Evolutionary conservation across 1,140 invertebrate species (phyloP).

Genomic region (Anagrus nilaparvatae): DNA sequence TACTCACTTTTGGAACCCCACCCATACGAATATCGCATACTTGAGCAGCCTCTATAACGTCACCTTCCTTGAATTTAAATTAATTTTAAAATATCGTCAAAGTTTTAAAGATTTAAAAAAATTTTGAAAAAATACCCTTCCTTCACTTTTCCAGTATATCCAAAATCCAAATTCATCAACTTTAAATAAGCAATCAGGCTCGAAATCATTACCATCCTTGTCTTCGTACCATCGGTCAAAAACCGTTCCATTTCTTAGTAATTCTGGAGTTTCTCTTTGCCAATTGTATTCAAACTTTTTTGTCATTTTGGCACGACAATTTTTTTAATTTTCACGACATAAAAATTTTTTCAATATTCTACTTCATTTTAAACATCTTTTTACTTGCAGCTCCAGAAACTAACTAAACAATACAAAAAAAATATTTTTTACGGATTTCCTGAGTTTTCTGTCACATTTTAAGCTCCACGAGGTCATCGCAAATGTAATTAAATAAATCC

Average conservation of each 20-base stretch:
- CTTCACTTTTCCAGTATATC: slow-evolving; percentile 97
- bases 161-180: slow-evolving; percentile 99
- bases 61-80: slow-evolving; percentile 74
- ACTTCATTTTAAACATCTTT: too few relatives aligned
- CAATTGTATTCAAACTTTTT: slow-evolving; percentile 99
- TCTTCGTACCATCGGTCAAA: slow-evolving; percentile 98
- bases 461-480: too few relatives aligned
- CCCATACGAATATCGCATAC: slow-evolving; percentile 91
- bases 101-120: neutral
- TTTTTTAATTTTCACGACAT: neutral
- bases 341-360: neutral
- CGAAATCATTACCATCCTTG: slow-evolving; percentile 78
- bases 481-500: too few relatives aligned
- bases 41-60: slow-evolving; percentile 92
- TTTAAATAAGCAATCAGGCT: slow-evolving; percentile 81
- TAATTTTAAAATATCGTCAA: slow-evolving; percentile 6
- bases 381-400: too few relatives aligned
- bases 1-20: slow-evolving; percentile 69
- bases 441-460: too few relatives aligned
- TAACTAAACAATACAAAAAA: too few relatives aligned
- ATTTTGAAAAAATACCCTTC: slow-evolving; percentile 68
- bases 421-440: too few relatives aligned
- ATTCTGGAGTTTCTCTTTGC: slow-evolving; percentile 84
- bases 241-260: slow-evolving; percentile 65
- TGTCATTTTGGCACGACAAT: slow-evolving; percentile 57